Evolutionary conservation across 2,888 invertebrate species (phyloP).

Genomic region (Phortica okadai): DNA sequence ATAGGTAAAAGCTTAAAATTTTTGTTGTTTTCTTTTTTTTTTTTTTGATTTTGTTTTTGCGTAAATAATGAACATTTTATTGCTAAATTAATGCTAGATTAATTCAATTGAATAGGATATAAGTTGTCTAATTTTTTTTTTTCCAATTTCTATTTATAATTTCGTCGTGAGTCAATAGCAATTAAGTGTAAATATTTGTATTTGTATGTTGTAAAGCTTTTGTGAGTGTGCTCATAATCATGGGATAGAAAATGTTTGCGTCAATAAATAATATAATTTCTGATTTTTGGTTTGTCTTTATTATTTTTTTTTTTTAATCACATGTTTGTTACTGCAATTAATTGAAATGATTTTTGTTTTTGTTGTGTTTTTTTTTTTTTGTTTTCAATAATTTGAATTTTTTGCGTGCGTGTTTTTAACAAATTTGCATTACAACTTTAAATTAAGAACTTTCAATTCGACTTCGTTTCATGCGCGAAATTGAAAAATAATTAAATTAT

Average conservation of each 20-base stretch:
- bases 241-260: too few relatives aligned
- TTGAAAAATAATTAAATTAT: slow-evolving; percentile 26
- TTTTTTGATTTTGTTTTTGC: not conserved
- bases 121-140: not conserved
- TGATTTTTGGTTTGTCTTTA: too few relatives aligned
- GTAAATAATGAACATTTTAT: not conserved
- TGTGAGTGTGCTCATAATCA: too few relatives aligned
- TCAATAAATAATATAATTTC: too few relatives aligned
- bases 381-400: too few relatives aligned
- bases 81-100: slow-evolving; percentile 1
- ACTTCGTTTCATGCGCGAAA: slow-evolving; percentile 5
- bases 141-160: not conserved
- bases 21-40: not conserved
- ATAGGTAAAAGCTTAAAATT: not conserved
- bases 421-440: too few relatives aligned
- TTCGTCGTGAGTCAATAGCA: not conserved
- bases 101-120: not conserved
- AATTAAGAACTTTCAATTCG: not conserved
- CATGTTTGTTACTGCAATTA: too few relatives aligned
- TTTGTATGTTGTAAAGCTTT: too few relatives aligned
- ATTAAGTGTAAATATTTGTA: slow-evolving; percentile 4
- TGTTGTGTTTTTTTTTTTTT: too few relatives aligned
- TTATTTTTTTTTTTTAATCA: too few relatives aligned
- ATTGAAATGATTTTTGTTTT: too few relatives aligned
- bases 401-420: too few relatives aligned